Base-by-base conservation (phyloP, 2,113 vertebrate species). In the Tenebrosternarchus preto region DNA sequence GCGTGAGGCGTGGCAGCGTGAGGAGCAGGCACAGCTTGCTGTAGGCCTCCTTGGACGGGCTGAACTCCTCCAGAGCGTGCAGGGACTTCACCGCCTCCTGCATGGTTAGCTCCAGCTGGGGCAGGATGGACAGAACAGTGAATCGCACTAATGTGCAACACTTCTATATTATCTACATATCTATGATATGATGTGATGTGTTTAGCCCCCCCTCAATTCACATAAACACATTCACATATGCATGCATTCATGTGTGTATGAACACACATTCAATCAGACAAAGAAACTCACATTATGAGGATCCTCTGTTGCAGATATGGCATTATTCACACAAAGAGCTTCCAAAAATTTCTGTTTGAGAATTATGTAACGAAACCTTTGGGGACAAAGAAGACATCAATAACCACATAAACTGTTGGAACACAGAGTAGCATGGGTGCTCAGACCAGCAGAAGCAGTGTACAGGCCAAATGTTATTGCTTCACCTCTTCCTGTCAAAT, bases 271-370 rank as follows among this genome's bases (percentile, higher is more conserved):
- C 19, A 29, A 15, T 8, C 61, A 1, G 46, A 73, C 4, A 55
- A 55, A 69, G 17, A 73, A 24, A 89, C 96, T 97, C 95, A 99
- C 98, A 83, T 96, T 97, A 77, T 96, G 95, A 84, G 95, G 95
- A 60, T 99, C 95, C 86, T 98, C 95, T 75, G 94, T 93, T 22
- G 96, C 95, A 84, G 97, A 97, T 93, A 99, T 96, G 1, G 97
- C 96, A 39, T 99, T 99, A 90, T 99, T 99, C 82, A 99, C 96
- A 92, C 96, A 99, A 22, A 99, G 92, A 53, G 96, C 96, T 91
- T 99, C 98, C 85, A 99, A 90, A 90, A 98, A 99, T 88, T 96
- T 98, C 92, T 99, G 97, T 89, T 96, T 98, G 87, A 98, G 90
- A 76, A 99, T 93, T 82, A 98, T 96, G 87, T 97, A 99, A 46